Evolutionary conservation across 2,888 invertebrate species (phyloP).

Genomic region (Pollenia angustigena): DNA sequence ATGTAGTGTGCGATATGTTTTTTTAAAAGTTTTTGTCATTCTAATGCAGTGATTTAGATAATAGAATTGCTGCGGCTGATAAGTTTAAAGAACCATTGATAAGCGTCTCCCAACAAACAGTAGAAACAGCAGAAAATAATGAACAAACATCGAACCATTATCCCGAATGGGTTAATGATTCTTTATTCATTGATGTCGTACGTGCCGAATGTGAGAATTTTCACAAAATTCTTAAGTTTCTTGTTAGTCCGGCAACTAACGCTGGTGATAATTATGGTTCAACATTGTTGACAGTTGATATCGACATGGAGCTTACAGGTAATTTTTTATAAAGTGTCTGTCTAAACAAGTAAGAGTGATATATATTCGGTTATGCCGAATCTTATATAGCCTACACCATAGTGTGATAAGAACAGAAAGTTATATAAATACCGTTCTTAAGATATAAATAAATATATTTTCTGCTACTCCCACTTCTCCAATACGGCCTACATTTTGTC

Average conservation of each 20-base stretch:
- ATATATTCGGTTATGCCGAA: too few relatives aligned
- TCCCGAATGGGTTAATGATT: conserved; percentile 76
- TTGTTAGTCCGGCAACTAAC: conserved; percentile 73
- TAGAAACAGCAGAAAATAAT: not conserved
- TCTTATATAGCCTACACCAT: too few relatives aligned
- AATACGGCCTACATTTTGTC: too few relatives aligned
- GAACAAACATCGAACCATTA: conserved; percentile 3
- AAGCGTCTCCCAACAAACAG: not conserved
- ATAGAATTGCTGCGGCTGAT: conserved; percentile 18
- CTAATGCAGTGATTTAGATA: conserved; percentile 52
- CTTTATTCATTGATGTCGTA: conserved; percentile 75
- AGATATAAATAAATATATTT: too few relatives aligned
- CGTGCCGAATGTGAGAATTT: conserved; percentile 70
- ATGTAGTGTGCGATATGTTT: not conserved
- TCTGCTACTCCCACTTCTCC: too few relatives aligned
- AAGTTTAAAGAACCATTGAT: conserved; percentile 11
- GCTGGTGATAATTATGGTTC: conserved; percentile 79
- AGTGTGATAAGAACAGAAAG: too few relatives aligned
- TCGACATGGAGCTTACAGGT: conserved; percentile 76
- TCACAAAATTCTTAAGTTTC: conserved; percentile 74
- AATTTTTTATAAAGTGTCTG: not conserved
- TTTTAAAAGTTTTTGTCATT: not conserved
- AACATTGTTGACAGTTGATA: conserved; percentile 76
- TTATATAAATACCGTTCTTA: too few relatives aligned
- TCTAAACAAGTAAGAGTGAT: too few relatives aligned